Conservation (phyloP, 2,888 invertebrate genomes). For the Nephrotoma guestfalica region DNA sequence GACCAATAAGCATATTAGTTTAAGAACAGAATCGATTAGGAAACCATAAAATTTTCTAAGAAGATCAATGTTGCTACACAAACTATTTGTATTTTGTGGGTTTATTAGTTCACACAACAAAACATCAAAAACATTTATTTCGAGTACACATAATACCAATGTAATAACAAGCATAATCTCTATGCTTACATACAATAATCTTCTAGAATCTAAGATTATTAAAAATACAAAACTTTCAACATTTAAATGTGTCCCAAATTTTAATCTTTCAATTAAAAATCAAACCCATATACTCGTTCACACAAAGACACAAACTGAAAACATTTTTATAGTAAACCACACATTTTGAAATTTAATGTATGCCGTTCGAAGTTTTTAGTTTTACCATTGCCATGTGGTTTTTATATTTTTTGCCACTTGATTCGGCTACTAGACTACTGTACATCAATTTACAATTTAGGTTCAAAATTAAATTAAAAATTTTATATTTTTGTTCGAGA, state of each 20-base stretch:
- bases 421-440: background rate
- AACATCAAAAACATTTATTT: no score
- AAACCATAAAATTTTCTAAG: no score
- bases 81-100: no score
- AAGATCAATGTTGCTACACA: no score
- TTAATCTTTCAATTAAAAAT: background rate
- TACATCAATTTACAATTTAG: background rate
- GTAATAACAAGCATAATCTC: background rate
- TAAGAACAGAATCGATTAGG: no score
- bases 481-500: background rate
- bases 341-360: background rate
- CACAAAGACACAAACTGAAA: background rate
- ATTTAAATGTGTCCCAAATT: background rate
- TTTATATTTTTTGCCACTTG: background rate
- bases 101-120: no score
- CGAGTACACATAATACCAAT: no score
- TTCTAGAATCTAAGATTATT: background rate
- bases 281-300: background rate
- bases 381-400: background rate
- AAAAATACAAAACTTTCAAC: background rate
- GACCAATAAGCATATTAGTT: no score
- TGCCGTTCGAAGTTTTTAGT: background rate
- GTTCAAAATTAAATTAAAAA: background rate
- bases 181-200: background rate
- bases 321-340: background rate